Evolutionary conservation across 2,888 invertebrate species (phyloP).

Genomic region (Proisotoma minuta): DNA sequence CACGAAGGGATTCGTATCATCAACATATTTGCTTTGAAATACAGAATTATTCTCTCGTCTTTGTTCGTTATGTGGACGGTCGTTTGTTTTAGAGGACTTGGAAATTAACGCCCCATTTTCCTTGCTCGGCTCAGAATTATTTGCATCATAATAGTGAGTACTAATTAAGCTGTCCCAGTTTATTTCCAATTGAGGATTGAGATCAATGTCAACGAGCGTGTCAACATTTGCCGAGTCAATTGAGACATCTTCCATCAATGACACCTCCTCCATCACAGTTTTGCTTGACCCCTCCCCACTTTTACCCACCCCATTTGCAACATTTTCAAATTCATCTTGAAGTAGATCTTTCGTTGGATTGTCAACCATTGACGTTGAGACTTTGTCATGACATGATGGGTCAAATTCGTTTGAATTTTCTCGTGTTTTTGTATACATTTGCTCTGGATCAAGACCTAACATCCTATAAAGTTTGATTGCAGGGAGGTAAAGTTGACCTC

Average conservation of each 20-base stretch:
- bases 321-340: background rate
- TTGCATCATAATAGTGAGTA: too few species aligned
- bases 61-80: too few species aligned
- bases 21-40: background rate
- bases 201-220: background rate
- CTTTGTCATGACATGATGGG: background rate
- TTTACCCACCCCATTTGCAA: too few species aligned
- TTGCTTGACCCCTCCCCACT: too few species aligned
- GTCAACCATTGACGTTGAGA: too few species aligned
- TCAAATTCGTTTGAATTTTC: background rate
- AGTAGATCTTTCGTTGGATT: too few species aligned
- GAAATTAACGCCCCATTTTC: too few species aligned
- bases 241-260: too few species aligned
- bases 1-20: conserved; percentile 6
- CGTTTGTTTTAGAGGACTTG: too few species aligned
- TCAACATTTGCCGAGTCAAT: background rate
- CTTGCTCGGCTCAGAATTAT: too few species aligned
- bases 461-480: conserved; percentile 51
- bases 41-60: too few species aligned
- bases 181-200: background rate
- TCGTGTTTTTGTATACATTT: conserved; percentile 10
- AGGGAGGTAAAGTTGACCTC: conserved; percentile 54
- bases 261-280: too few species aligned
- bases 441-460: conserved; percentile 41
- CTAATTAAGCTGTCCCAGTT: background rate